Percentiles rank a stretch among this genome's conserved stretches.
Evolutionary conservation across 2,888 invertebrate species (phyloP).

Genomic region (Meiosimyza decipiens): DNA sequence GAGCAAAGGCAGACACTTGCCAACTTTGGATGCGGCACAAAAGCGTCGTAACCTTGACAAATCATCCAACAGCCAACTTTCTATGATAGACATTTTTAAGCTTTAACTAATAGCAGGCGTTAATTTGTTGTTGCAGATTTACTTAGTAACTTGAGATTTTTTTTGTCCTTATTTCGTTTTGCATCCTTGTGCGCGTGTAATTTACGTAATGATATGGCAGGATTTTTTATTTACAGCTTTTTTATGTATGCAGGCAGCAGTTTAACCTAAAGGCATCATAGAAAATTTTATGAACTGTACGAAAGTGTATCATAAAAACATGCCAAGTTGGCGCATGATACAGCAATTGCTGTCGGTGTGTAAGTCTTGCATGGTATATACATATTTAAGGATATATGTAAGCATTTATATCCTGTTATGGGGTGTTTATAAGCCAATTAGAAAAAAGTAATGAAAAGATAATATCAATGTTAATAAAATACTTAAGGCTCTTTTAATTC

Average conservation of each 20-base stretch:
- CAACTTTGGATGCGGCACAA: neutral
- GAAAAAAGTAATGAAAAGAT: too few relatives aligned
- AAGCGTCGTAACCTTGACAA: neutral
- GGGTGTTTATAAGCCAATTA: too few relatives aligned
- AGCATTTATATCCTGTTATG: too few relatives aligned
- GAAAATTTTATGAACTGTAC: constrained; percentile 6
- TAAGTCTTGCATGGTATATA: neutral
- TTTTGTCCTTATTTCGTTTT: neutral
- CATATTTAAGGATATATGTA: neutral
- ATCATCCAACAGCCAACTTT: neutral
- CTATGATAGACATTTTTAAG: neutral
- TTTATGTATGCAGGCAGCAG: neutral
- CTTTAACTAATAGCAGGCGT: too few relatives aligned
- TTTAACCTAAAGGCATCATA: constrained; percentile 1
- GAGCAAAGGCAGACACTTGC: neutral
- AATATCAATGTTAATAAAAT: too few relatives aligned
- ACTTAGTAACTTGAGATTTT: neutral
- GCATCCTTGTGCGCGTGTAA: neutral
- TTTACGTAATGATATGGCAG: constrained; percentile 10
- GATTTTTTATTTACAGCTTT: neutral
- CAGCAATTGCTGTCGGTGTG: neutral
- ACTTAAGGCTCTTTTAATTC: too few relatives aligned
- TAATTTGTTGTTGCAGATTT: too few relatives aligned
- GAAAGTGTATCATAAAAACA: neutral
- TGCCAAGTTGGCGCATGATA: neutral